Evolutionary conservation across 2,797 vertebrate species (phyloP), one percentile per base, ranked within the genome.

Genomic region (Phrynocephalus vlangalii): DNA sequence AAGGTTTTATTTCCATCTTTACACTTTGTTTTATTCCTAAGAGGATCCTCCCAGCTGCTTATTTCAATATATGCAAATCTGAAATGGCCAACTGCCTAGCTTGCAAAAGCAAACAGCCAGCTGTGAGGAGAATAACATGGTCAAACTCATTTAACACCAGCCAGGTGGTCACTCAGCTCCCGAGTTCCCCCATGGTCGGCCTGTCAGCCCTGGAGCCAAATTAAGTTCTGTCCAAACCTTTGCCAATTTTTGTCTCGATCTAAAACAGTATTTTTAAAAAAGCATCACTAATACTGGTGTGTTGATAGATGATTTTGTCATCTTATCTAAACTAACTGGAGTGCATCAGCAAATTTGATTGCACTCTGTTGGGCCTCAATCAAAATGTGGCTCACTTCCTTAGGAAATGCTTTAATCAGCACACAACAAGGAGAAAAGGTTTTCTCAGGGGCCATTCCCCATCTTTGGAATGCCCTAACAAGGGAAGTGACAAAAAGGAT

Each of bases 181-280:
- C 10, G 83, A 79, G 3, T 20, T 86, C 81, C 70, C 77, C 3
- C 87, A 68, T 88, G 5, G 79, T 66, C 38, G 1, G 15, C 76
- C 71, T 88, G 87, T 76, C 83, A 82, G 81, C 1, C 83, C 90
- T 83, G 33, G 33, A 92, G 91, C 92, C 92, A 91, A 91, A 24
- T 56, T 33, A 30, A 18, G 88, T 91, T 22, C 89, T 60, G 26
- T 85, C 90, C 83, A 94, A 91, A 86, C 89, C 90, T 85, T 90
- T 89, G 90, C 92, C 91, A 91, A 79, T 88, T 85, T 44, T 80
- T 72, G 90, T 87, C n/a, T 79, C 82, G 60, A 87, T 80, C 90
- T 92, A 86, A 92, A 94, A 44, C 38, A 44, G 89, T 84, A 77
- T 38, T 24, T 50, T 44, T 67, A 18, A 48, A 26, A 67, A 44